Evolutionary conservation across 2,113 vertebrate species (phyloP), one percentile per base, ranked within the genome.

Genomic region (Rutilus rutilus): DNA sequence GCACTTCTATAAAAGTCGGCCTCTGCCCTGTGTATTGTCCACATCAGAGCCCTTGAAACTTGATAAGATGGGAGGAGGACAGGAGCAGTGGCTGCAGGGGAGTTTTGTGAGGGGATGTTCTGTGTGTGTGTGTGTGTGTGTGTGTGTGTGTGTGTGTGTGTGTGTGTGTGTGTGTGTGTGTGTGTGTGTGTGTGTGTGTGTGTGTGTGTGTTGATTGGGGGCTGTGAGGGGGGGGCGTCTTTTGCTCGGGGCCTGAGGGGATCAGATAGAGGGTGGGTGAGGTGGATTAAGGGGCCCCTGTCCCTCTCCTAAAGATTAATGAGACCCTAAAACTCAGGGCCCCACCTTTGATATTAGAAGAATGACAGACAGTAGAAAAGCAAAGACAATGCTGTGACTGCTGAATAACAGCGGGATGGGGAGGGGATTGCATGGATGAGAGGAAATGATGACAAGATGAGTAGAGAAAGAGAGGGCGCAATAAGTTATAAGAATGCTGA

Each of bases 291-390:
- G 76, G 90, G 94, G 90, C 91, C 94, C 92, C 90, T 94, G 95
- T 95, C 95, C 93, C 87, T 88, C 86, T 79, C 83, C 90, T 75
- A 85, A 87, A 96, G 95, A 96, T 96, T 93, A 94, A 96, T 96
- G 91, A 89, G 93, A 89, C 90, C 93, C 86, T 88, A 86, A 87
- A 64, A 90, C 87, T 78, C 81, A 54, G 47, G 89, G 92, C 92
- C 85, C 90, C 1, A 88, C 77, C 93, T 93, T 94, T 91, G 92
- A 93, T 89, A 92, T 87, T 52, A 84, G 89, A 39, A 67, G 88
- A 89, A 87, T 93, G 90, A 93, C 88, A 93, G 91, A 88, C 91
- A 78, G 30, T 92, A 89, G 92, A 90, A 85, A 57, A 88, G 67
- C 74, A 75, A 78, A 85, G 85, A 84, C 83, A 71, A 60, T 76